Percentiles rank a stretch among this genome's conserved stretches.
Conservation (phyloP, 2,888 invertebrate genomes). For the Caenorhabditis sp. region DNA sequence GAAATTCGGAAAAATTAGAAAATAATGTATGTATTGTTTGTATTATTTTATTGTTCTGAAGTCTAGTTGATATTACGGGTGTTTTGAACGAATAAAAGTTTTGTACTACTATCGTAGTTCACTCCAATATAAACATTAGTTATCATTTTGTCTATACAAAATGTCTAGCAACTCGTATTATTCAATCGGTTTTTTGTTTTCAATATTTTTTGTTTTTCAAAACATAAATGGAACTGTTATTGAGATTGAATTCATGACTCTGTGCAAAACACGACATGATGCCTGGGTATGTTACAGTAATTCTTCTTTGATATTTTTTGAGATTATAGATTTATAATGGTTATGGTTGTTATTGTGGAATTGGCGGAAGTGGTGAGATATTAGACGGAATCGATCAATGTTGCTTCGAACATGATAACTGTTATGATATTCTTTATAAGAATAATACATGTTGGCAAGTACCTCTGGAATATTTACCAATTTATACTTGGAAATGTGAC, state of each 20-base stretch:
- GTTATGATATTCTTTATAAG: conserved; percentile 7
- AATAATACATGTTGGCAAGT: conserved; percentile 11
- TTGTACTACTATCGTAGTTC: background rate
- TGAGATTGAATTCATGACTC: conserved; percentile 28
- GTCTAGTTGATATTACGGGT: background rate
- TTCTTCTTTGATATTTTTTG: background rate
- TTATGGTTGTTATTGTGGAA: conserved; percentile 30
- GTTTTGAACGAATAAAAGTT: background rate
- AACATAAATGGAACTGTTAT: conserved; percentile 3
- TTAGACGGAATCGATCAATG: conserved; percentile 29
- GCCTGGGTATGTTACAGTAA: conserved; percentile 14
- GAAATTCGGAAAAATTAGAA: conserved; percentile 11
- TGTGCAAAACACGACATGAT: conserved; percentile 15
- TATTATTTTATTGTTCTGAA: background rate
- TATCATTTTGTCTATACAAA: background rate
- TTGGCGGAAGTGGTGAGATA: conserved; percentile 20
- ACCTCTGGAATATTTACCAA: conserved; percentile 25
- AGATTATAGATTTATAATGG: conserved; percentile 26
- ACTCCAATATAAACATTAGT: background rate
- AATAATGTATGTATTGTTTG: background rate
- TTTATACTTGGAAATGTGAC: conserved; percentile 19
- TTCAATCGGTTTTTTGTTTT: background rate
- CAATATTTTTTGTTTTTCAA: background rate
- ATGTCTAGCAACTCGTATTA: background rate
- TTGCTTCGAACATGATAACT: conserved; percentile 15